Percentiles rank a stretch among this genome's conserved stretches.
These are phyloP conservation scores for Meloidogyne hapla DNA, from an alignment of 1,140 invertebrate species.

Conservation along the genomic window DNA sequence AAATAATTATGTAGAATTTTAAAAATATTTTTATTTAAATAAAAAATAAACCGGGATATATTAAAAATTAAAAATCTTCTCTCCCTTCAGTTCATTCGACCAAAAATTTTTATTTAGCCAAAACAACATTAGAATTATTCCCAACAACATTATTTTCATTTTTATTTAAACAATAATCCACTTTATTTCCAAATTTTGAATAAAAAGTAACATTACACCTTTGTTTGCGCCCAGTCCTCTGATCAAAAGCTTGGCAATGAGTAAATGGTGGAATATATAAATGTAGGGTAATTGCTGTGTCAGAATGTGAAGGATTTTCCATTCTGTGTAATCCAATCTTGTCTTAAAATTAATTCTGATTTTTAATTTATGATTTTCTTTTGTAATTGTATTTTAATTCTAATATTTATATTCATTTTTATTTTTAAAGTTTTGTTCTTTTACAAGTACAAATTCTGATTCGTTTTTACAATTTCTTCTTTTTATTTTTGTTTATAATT, in stretches of 20 bases:
- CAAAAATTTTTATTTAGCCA: not conserved
- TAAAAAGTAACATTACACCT: slow-evolving; percentile 49
- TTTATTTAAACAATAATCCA: slow-evolving; percentile 47
- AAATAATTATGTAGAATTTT: too few species aligned
- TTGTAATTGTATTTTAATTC: not conserved
- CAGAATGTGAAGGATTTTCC: slow-evolving; percentile 85
- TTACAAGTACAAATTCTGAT: slow-evolving; percentile 64
- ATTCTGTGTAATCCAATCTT: slow-evolving; percentile 88
- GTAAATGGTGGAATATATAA: slow-evolving; percentile 92
- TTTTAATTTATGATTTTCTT: not conserved
- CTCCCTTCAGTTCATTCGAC: too few species aligned
- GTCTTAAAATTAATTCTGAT: slow-evolving; percentile 70
- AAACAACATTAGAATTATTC: not conserved
- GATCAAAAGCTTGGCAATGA: slow-evolving; percentile 82
- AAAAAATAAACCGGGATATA: not conserved
- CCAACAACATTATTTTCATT: slow-evolving; percentile 15
- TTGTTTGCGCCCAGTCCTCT: slow-evolving; percentile 44
- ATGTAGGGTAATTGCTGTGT: slow-evolving; percentile 85
- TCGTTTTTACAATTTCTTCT: too few species aligned
- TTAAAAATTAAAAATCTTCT: not conserved
- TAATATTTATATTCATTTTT: not conserved
- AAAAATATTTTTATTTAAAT: not conserved
- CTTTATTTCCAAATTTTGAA: slow-evolving; percentile 52
- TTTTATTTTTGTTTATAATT: not conserved
- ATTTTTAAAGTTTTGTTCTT: too few species aligned